Evolutionary conservation across 2,888 invertebrate genomes (phyloP).

Genomic region (Anarsia innoxiella): DNA sequence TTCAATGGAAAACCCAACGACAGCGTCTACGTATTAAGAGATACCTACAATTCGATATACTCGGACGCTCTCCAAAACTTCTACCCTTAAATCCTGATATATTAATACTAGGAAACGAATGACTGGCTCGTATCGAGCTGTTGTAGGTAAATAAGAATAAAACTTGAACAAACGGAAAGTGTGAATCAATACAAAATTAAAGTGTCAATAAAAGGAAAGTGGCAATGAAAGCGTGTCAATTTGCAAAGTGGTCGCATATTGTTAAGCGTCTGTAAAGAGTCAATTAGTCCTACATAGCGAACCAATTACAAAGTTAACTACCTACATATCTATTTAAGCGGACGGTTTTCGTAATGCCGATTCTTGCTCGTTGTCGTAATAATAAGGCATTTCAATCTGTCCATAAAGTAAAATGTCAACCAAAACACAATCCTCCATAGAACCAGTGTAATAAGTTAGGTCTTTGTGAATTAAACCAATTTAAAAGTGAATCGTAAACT

Average conservation of each 20-base stretch:
- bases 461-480: too few relatives aligned
- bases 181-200: slow-evolving; percentile 6
- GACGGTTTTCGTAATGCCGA: too few relatives aligned
- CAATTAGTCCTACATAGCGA: slow-evolving; percentile 1
- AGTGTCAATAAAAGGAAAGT: slow-evolving; percentile 6
- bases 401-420: too few relatives aligned
- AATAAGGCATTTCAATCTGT: too few relatives aligned
- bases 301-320: not conserved
- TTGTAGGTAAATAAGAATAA: slow-evolving; percentile 28
- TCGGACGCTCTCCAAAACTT: slow-evolving; percentile 81
- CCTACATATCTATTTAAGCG: too few relatives aligned
- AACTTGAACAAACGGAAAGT: slow-evolving; percentile 11
- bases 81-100: slow-evolving; percentile 70
- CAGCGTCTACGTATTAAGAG: slow-evolving; percentile 77
- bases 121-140: slow-evolving; percentile 69
- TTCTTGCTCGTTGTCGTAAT: too few relatives aligned
- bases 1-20: slow-evolving; percentile 87
- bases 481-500: too few relatives aligned
- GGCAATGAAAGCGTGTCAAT: slow-evolving; percentile 7
- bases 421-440: too few relatives aligned
- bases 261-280: slow-evolving; percentile 2
- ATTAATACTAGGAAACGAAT: slow-evolving; percentile 29
- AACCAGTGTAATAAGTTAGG: too few relatives aligned
- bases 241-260: slow-evolving; percentile 4
- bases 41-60: slow-evolving; percentile 80